Evolutionary conservation across 2,888 invertebrate genomes (phyloP).

Genomic region (Eupeodes latifasciatus): DNA sequence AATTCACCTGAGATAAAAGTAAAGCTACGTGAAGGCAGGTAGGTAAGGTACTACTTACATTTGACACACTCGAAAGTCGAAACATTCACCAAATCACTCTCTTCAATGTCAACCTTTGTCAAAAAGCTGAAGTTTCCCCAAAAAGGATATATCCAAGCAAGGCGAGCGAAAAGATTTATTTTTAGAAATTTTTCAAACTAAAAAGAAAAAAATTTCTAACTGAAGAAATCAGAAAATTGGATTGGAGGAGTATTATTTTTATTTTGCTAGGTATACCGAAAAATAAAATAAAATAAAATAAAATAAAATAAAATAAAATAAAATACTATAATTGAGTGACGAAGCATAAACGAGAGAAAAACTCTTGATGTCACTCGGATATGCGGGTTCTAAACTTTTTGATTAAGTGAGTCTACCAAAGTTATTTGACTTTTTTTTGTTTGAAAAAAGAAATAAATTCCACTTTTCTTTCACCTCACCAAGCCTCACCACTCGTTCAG

Average conservation of each 20-base stretch:
- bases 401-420: constrained; percentile 20
- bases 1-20: constrained; percentile 13
- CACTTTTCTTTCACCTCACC: not conserved
- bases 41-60: not conserved
- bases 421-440: constrained; percentile 4
- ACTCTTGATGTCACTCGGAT: constrained; percentile 53
- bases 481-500: no score
- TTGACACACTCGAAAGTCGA: constrained; percentile 19
- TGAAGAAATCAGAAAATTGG: constrained; percentile 37
- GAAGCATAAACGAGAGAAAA: constrained; percentile 53
- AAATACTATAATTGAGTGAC: constrained; percentile 58
- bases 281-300: not conserved
- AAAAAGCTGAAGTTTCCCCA: not conserved
- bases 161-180: not conserved
- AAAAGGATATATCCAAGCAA: not conserved
- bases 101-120: constrained; percentile 31
- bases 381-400: constrained; percentile 36
- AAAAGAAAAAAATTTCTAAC: constrained; percentile 28
- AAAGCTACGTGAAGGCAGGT: not conserved
- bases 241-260: not conserved
- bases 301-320: constrained; percentile 9
- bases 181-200: not conserved
- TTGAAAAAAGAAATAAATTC: not conserved
- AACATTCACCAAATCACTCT: constrained; percentile 19
- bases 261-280: not conserved